Evolutionary conservation across 1,140 invertebrate species (phyloP).

Genomic region (Bombus waltoni): DNA sequence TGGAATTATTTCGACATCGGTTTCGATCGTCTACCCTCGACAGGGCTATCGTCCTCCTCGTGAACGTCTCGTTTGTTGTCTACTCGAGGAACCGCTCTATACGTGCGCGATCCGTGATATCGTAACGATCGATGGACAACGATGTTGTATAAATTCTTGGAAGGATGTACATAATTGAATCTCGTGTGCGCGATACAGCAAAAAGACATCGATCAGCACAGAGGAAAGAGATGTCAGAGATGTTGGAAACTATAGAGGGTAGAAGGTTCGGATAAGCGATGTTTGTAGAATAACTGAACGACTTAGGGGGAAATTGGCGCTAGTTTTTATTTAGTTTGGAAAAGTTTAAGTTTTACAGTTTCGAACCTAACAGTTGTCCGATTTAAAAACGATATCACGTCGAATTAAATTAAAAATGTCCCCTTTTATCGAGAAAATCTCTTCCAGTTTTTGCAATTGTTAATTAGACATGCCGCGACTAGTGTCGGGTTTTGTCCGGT

Average conservation of each 20-base stretch:
- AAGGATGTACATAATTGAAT: not conserved
- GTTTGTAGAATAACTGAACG: too few relatives aligned
- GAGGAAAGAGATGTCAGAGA: not conserved
- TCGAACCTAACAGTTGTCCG: too few relatives aligned
- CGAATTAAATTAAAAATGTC: too few relatives aligned
- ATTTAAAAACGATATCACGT: too few relatives aligned
- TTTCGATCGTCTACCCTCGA: slow-evolving; percentile 62
- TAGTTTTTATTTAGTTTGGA: too few relatives aligned
- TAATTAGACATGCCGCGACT: slow-evolving; percentile 2
- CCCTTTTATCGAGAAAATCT: too few relatives aligned
- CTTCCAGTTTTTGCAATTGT: not conserved
- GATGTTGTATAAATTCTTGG: not conserved
- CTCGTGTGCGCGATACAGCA: not conserved
- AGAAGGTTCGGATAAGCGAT: too few relatives aligned
- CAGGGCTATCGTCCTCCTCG: slow-evolving; percentile 43
- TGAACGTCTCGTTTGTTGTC: slow-evolving; percentile 14
- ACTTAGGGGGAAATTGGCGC: too few relatives aligned
- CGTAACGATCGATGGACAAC: not conserved
- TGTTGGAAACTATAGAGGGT: not conserved
- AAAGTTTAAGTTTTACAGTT: too few relatives aligned
- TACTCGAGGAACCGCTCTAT: not conserved
- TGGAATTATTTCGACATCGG: slow-evolving; percentile 73
- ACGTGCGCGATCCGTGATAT: not conserved
- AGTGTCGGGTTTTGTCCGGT: not conserved
- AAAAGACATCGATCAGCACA: too few relatives aligned